Conservation (phyloP, 1,140 invertebrate genomes). For the Notospermus geniculatus region DNA sequence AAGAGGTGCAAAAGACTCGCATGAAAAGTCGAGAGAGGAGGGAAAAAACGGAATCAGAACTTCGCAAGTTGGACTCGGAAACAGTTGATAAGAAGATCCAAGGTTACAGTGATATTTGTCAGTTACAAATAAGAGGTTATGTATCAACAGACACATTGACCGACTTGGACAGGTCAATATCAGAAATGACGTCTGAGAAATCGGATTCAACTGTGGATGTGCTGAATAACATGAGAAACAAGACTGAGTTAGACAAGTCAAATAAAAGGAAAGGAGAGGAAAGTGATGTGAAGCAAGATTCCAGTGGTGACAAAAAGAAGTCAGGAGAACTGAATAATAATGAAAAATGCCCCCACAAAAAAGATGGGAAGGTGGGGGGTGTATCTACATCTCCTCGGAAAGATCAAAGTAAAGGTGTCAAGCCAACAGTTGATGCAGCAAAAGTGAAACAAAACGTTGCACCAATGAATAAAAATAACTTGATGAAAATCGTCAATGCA, state of each 20-base stretch:
- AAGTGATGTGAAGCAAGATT: not conserved
- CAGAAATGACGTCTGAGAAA: too few relatives aligned
- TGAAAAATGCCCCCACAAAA: not conserved
- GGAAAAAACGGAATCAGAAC: not conserved
- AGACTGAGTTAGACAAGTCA: not conserved
- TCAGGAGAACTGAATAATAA: not conserved
- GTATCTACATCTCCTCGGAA: not conserved
- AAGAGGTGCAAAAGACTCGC: not conserved
- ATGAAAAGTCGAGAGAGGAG: not conserved
- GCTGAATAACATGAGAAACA: not conserved
- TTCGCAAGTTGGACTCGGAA: not conserved
- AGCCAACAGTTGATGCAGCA: not conserved
- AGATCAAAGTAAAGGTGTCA: not conserved
- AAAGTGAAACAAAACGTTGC: constrained; percentile 4
- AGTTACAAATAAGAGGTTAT: constrained; percentile 5
- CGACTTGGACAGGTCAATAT: too few relatives aligned
- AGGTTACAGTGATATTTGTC: not conserved
- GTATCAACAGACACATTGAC: too few relatives aligned
- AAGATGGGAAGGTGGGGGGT: not conserved
- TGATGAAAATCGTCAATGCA: constrained; percentile 36
- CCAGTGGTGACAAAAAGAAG: too few relatives aligned
- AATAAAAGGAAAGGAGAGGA: not conserved
- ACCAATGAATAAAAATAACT: constrained; percentile 25
- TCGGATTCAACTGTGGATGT: not conserved
- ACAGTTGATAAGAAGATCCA: constrained; percentile 1